Base-by-base conservation (phyloP, 2,888 invertebrate species). In the Platycheirus albimanus region DNA sequence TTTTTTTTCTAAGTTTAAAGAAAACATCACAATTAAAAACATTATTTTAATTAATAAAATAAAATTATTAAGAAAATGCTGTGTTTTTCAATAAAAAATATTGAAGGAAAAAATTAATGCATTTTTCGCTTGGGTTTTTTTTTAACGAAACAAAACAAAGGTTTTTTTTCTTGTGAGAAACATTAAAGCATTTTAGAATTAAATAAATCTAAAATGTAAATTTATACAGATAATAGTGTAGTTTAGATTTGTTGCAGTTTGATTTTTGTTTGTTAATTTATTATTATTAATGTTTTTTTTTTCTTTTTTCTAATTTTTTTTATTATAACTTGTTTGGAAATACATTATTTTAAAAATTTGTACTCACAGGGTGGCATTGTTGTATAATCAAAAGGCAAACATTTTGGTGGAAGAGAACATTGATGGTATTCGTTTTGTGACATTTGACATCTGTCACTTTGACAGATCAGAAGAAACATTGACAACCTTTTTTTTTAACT, bases 51-150 rank as follows among this genome's bases (percentile, higher is more conserved):
- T 85, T 76, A 86, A 85, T 86, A 87, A 86, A 86, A 64, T 41
- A 43, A 56, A 66, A 70, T 85, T 84, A 81, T 85, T 85, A 69
- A 84, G 15, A 85, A 72, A 87, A 87, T 89, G 89, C 89, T 89
- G 89, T 89, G 89, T 89, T 89, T 89, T 89, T 89, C 89, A 89
- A 89, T 89, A 89, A n/a, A n/a, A n/a, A n/a, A n/a, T n/a, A n/a
- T n/a, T n/a, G n/a, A n/a, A n/a, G n/a, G n/a, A n/a, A n/a, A n/a
- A n/a, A n/a, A n/a, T n/a, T n/a, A 24, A 24, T 24, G 6, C 24
- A 24, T 24, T 24, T 24, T 24, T 24, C 6, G 24, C 24, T 24
- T 33, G 30, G 30, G 8, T 33, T 33, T 33, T 8, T 33, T 4
- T 33, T 33, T 33, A 8, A 7, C 5, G 7, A 20, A 64, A 64